Conservation (phyloP, 2,113 vertebrate genomes). For the Bungarus multicinctus region DNA sequence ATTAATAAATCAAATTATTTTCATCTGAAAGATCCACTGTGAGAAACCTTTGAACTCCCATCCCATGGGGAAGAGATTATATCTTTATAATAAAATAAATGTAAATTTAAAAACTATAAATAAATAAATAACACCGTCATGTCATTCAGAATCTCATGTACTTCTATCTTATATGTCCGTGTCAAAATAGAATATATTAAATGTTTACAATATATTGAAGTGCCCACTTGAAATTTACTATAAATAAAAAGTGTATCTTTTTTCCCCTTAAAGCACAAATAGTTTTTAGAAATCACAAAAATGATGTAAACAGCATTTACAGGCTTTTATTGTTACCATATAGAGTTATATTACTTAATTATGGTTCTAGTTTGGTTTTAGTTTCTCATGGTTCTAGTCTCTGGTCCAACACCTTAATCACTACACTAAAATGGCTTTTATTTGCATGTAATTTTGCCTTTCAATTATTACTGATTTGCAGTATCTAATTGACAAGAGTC, state of each 20-base stretch:
- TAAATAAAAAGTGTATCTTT: constrained; percentile 50
- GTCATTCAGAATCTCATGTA: constrained; percentile 30
- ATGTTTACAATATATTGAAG: constrained; percentile 25
- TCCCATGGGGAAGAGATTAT: not conserved
- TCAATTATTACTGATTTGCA: not conserved
- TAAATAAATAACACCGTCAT: not conserved
- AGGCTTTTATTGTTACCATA: not conserved
- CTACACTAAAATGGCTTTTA: not conserved
- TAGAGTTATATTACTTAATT: not conserved
- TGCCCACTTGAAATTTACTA: constrained; percentile 28
- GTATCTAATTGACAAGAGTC: not conserved
- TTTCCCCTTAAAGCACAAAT: not conserved
- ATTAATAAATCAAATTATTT: too few relatives aligned
- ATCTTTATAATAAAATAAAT: not conserved
- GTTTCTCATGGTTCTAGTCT: not conserved
- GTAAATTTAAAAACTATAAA: not conserved
- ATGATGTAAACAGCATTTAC: not conserved
- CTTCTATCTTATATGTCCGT: constrained; percentile 23
- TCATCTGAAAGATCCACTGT: not conserved
- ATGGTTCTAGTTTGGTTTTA: not conserved
- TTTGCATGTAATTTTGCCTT: not conserved
- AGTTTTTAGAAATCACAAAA: constrained; percentile 12
- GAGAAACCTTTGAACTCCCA: not conserved
- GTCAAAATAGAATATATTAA: constrained; percentile 40
- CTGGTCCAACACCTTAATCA: not conserved